Evolutionary conservation across 2,113 vertebrate genomes (phyloP), one percentile per base, ranked within the genome.

Genomic region (Pseudonaja textilis): DNA sequence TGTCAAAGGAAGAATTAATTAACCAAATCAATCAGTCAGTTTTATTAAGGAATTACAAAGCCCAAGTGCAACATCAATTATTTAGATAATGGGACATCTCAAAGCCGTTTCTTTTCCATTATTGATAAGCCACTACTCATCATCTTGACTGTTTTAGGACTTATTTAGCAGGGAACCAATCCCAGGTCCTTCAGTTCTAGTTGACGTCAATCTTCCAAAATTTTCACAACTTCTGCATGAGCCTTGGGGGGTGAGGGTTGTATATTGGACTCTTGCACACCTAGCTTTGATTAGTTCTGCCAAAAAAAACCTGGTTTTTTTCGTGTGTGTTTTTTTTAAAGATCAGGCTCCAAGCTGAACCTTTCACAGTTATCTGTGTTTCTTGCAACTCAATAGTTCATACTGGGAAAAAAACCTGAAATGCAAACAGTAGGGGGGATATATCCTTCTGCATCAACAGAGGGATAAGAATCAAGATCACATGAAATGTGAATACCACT

Each of bases 1-100:
- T 97, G 97, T 98, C 97, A 98, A 97, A 98, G 96, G 95, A 97
- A 95, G 97, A 98, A 98, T 98, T 98, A 98, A 98, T 98, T 98
- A 98, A 98, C 96, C 97, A 98, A 98, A 98, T 98, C 98, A 98
- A 98, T 98, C 97, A 98, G 97, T 98, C 97, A 97, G 97, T 98
- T 98, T 98, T 98, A 98, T 98, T 98, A 98, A 98, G 96, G 97
- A 98, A 98, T 98, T 98, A 97, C 97, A 98, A 98, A 98, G 96
- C 97, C 98, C 97, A 97, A 98, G 97, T 97, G 97, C 94, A 97
- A 95, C 96, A 98, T 98, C 98, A 98, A 98, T 98, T 98, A 98
- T 98, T 98, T 96, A 98, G 96, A 98, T 98, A 98, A 98, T 98
- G 97, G 97, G 97, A 98, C 97, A 98, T 97, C 97, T 97, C 96